Evolutionary conservation across 2,797 vertebrate genomes (phyloP).

Genomic region (Dryobates pubescens): DNA sequence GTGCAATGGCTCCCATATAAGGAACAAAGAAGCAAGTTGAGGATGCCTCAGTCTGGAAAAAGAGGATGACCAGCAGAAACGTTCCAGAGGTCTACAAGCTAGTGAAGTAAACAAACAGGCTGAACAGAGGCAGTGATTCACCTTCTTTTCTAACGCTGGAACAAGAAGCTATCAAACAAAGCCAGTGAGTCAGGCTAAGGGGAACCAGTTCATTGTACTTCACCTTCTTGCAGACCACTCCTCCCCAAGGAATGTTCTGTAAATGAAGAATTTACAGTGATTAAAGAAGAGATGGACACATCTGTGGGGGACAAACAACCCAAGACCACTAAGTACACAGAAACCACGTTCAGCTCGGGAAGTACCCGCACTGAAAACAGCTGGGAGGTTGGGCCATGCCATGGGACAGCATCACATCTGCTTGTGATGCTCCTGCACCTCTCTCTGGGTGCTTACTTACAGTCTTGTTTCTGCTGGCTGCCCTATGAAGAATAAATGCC

Average conservation of each 20-base stretch:
- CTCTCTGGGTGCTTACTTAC: not conserved
- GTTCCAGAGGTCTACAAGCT: not conserved
- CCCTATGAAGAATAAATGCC: not conserved
- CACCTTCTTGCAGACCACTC: not conserved
- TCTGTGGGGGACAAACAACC: not conserved
- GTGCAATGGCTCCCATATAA: not conserved
- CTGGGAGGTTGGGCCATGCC: not conserved
- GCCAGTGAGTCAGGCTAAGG: not conserved
- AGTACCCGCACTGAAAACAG: not conserved
- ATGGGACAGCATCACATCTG: accelerated
- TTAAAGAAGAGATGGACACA: not conserved
- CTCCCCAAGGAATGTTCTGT: not conserved
- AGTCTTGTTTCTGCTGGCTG: not conserved
- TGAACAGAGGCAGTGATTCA: not conserved
- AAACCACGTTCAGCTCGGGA: not conserved
- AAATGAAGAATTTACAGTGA: not conserved
- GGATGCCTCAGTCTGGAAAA: not conserved
- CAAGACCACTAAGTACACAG: not conserved
- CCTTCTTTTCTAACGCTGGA: not conserved
- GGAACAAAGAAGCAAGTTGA: not conserved
- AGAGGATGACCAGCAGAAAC: not conserved
- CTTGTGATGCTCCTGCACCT: not conserved
- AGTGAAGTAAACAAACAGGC: not conserved
- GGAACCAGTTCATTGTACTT: not conserved
- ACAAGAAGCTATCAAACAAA: slow-evolving; percentile 8